A percentile compares a stretch with the other conserved stretches of the same genome.
Conservation (phyloP, 53 echinoderm and acorn worm genomes). For the Holothuria scabra region DNA sequence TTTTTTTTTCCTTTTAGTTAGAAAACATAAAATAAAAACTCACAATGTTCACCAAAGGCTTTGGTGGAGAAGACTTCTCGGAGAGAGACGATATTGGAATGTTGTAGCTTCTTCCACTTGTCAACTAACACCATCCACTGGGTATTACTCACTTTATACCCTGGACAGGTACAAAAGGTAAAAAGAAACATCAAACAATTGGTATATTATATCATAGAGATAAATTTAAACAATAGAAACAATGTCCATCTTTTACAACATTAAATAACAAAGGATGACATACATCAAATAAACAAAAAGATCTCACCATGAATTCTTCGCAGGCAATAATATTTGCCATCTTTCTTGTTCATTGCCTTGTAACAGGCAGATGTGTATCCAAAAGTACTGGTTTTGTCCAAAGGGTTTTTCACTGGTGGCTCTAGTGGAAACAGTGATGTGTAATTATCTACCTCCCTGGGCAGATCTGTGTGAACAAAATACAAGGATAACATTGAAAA, state of each 20-base stretch:
- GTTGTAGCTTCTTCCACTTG: constrained; percentile 99
- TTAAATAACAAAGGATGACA: not conserved
- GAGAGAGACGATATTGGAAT: constrained; percentile 97
- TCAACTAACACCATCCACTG: constrained; percentile 99
- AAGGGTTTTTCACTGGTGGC: constrained; percentile 79
- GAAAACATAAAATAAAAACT: constrained; percentile 32
- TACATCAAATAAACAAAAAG: no score
- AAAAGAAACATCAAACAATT: no score
- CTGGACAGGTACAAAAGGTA: constrained; percentile 43
- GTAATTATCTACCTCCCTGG: constrained; percentile 96
- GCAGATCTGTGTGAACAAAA: constrained; percentile 60
- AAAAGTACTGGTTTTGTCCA: constrained; percentile 99
- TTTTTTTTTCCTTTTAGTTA: not conserved
- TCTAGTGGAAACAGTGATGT: constrained; percentile 95
- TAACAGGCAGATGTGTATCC: constrained; percentile 94
- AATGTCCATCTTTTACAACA: no score
- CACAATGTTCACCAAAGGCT: constrained; percentile 99
- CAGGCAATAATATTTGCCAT: constrained; percentile 92
- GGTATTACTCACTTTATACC: constrained; percentile 90
- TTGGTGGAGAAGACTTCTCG: constrained; percentile 98
- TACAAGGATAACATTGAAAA: not conserved
- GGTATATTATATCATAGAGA: no score
- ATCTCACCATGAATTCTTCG: constrained; percentile 95
- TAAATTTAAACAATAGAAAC: no score
- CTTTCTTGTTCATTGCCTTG: constrained; percentile 98